Base-by-base conservation (phyloP, 2,797 vertebrate genomes). In the Ptychobarbus kaznakovi region DNA sequence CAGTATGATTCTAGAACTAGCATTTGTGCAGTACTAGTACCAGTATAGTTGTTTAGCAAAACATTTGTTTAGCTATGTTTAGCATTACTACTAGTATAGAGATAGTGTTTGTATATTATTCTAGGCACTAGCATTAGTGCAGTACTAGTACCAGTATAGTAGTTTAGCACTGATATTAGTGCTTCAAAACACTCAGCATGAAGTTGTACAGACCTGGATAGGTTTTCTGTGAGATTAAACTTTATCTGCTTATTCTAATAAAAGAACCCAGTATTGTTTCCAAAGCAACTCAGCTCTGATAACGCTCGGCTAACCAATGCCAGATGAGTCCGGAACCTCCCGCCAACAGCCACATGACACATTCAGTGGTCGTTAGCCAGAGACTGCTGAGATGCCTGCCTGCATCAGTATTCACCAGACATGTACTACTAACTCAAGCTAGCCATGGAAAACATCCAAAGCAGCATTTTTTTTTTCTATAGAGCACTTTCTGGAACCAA, bases 311-410 rank as follows among this genome's bases (percentile, higher is more conserved):
- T 73, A 86, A 86, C 49, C 79, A 79, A 56, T 28, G 70, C 44
- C 84, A 85, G 82, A 85, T 73, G 61, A 86, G 63, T 63, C 61
- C 69, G 61, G 66, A 83, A 74, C 66, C 82, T 51, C 78, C 76
- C 11, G 46, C 85, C 80, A 87, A 80, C 84, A 82, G 75, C 80
- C 68, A 79, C 74, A 77, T 88, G 85, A 82, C 85, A 28, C 65
- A 84, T 63, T 87, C 61, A 77, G 63, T 82, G 66, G 77, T 73
- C 32, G 68, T 61, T 80, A 85, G 66, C 77, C 83, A 72, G 42
- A 65, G 40, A 72, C 56, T 51, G 83, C 51, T 58, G 74, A 32
- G 68, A 53, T 46, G 35, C 38, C 35, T 56, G 74, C 65, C 74
- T 42, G 49, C 16, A 58, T 66, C 46, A 84, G 32, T 51, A 69